Percentiles rank a stretch among this genome's conserved stretches.
Evolutionary conservation across 2,888 invertebrate genomes (phyloP).

Genomic region (Ellobium chinense): DNA sequence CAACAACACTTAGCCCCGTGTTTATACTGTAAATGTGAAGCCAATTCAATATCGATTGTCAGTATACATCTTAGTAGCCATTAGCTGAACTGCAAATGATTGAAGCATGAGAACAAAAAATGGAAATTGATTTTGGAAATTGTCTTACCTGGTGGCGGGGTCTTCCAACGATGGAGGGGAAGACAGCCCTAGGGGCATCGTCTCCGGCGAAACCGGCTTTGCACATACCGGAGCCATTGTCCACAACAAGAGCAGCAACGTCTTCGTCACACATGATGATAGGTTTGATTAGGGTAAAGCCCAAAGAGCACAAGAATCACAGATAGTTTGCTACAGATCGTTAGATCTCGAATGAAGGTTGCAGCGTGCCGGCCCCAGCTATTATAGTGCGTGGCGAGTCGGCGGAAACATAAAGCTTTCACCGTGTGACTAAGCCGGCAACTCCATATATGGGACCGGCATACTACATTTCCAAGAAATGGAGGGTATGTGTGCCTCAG

Average conservation of each 20-base stretch:
- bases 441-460: neutral
- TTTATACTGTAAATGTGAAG: too few relatives aligned
- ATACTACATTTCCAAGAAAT: neutral
- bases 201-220: conserved; percentile 73
- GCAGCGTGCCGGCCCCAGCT: neutral
- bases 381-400: neutral
- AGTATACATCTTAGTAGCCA: too few relatives aligned
- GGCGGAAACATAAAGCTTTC: neutral
- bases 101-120: neutral
- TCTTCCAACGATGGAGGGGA: conserved; percentile 69
- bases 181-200: conserved; percentile 69
- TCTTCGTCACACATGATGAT: conserved; percentile 58
- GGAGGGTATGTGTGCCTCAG: neutral
- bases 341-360: neutral
- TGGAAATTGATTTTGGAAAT: neutral
- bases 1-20: too few relatives aligned
- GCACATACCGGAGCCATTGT: conserved; percentile 87
- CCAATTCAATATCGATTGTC: too few relatives aligned
- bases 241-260: conserved; percentile 50
- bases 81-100: too few relatives aligned
- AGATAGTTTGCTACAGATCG: neutral
- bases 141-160: conserved; percentile 67
- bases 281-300: neutral
- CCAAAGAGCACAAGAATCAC: neutral
- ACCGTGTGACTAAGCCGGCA: neutral